Base-by-base conservation (phyloP, 1,140 invertebrate genomes). In the Drosophila kepulauana region DNA sequence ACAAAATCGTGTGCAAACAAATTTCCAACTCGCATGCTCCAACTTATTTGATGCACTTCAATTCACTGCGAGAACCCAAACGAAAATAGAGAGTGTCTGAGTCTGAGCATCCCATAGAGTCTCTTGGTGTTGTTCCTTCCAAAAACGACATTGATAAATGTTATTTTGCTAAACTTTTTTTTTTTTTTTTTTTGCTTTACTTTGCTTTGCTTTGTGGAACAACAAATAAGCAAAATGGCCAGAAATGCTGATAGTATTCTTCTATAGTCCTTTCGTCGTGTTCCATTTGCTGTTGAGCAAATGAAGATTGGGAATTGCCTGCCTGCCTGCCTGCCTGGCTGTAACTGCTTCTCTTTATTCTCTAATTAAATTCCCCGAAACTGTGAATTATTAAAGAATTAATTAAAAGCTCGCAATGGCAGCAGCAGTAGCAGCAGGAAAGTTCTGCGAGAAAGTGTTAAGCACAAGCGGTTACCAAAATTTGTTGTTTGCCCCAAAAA, bases 1-100 rank as follows among this genome's bases (percentile, higher is more conserved):
- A 8, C 16, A 35, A 8, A 30, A 61, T 46, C 25, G 45, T 28
- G 30, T 28, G 74, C 70, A 82, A 74, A 81, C 79, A 72, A 77
- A 77, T 81, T 81, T 81, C 56, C 78, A 76, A 72, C 72, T 81
- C 72, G 65, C 72, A 80, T 81, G 66, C 61, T 64, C 43, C 65
- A 81, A 81, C 70, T 75, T 82, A 74, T 75, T 78, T 78, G 74
- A 78, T 82, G 75, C 80, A 82, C 79, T 82, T 75, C 75, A 75
- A 74, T 65, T 63, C 59, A 28, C 6, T 45, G 59, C 41, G 11
- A 25, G 20, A 30, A 54, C 15, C 48, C 35, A 68, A 59, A 68
- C 33, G 20, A 38, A 7, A 38, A 38, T 2, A 57, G 35, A 57
- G 54, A 13, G 11, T 41, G 15, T 25, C 20, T 25, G 3, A 25